Conservation (phyloP, 92 coral and sea anemone genomes). For the Ricordea florida region DNA sequence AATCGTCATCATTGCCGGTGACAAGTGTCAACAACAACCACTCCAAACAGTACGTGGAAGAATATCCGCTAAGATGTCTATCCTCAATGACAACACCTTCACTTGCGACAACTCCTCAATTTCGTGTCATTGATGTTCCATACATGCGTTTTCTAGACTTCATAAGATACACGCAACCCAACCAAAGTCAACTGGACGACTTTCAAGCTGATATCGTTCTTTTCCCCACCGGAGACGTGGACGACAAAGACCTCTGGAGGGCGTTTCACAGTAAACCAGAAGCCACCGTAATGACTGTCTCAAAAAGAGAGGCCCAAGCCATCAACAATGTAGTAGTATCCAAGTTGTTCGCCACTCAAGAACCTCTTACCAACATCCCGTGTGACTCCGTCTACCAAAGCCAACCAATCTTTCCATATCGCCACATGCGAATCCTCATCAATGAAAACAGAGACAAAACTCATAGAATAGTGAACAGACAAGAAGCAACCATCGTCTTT, state of each 20-base stretch:
- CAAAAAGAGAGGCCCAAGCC: neutral
- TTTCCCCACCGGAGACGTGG: neutral
- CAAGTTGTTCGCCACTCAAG: neutral
- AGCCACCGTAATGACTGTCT: neutral
- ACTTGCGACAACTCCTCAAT: neutral
- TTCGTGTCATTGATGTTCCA: neutral
- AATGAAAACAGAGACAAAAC: neutral
- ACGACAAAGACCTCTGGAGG: neutral
- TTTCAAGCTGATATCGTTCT: neutral
- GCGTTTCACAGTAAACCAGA: neutral
- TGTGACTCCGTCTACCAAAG: neutral
- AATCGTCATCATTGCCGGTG: neutral
- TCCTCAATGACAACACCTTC: neutral
- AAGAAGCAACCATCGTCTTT: neutral
- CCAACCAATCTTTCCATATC: neutral
- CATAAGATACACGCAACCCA: neutral
- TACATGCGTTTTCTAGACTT: neutral
- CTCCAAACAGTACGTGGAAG: neutral
- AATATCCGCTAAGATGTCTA: neutral
- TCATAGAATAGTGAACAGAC: neutral
- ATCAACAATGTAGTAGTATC: neutral
- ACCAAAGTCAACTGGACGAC: neutral
- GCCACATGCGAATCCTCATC: neutral
- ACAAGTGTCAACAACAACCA: neutral
- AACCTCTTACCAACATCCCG: neutral